Conservation (phyloP, 2,888 invertebrate genomes). For the Eugnorisma glareosa region DNA sequence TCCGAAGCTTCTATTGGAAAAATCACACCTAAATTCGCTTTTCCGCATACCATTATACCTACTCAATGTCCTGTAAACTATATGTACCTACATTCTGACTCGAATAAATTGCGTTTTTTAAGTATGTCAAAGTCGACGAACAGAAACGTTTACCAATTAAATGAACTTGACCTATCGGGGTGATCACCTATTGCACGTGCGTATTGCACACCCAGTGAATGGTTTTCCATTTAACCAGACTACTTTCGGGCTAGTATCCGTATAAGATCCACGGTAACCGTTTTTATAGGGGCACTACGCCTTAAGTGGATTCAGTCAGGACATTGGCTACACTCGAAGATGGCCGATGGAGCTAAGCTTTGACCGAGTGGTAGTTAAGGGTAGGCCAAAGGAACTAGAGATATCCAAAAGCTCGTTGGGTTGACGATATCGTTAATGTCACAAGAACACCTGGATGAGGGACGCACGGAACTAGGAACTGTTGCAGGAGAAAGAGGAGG, state of each 20-base stretch:
- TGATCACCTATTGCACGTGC: slow-evolving; percentile 44
- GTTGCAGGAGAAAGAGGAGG: background rate
- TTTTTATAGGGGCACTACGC: background rate
- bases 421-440: background rate
- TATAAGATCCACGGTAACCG: background rate
- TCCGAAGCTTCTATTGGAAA: background rate
- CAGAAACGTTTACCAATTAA: slow-evolving; percentile 28
- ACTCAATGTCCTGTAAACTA: background rate
- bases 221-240: background rate
- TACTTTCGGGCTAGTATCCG: background rate
- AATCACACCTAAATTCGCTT: background rate
- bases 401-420: background rate
- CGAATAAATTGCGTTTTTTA: slow-evolving; percentile 16
- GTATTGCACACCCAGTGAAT: slow-evolving; percentile 11
- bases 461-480: background rate
- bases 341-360: background rate
- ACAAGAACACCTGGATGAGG: background rate
- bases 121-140: slow-evolving; percentile 53
- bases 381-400: background rate
- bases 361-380: background rate
- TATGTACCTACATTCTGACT: background rate
- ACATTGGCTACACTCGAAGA: background rate
- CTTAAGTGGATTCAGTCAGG: background rate
- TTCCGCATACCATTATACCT: background rate
- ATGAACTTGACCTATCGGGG: slow-evolving; percentile 50